Conservation (phyloP, 2,113 vertebrate genomes). For the Mus spicilegus region DNA sequence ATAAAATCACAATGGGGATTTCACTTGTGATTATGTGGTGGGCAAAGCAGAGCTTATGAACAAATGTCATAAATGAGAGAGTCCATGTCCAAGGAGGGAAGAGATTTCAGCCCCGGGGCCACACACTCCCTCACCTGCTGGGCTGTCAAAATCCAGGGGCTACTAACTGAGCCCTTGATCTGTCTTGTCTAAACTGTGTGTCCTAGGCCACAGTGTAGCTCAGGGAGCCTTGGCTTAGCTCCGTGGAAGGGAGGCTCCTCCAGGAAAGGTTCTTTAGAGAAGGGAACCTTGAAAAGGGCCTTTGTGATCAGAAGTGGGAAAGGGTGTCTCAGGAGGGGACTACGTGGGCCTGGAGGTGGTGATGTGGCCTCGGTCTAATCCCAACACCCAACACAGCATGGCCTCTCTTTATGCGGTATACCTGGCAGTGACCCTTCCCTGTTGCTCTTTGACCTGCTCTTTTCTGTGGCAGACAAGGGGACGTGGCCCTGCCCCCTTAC, state of each 20-base stretch:
- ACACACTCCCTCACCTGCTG: background rate
- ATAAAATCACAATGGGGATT: background rate
- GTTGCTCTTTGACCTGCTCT: background rate
- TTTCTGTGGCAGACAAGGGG: slow-evolving; percentile 87
- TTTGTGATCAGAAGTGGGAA: background rate
- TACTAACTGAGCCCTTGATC: background rate
- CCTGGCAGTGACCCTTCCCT: background rate
- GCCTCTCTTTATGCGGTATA: background rate
- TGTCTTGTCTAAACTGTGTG: background rate
- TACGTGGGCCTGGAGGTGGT: background rate
- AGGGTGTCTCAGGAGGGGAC: background rate
- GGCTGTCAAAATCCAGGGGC: background rate
- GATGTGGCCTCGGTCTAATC: background rate
- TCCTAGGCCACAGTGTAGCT: background rate
- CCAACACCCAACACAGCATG: rapidly evolving
- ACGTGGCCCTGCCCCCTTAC: slow-evolving; percentile 93
- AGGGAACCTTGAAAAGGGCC: background rate
- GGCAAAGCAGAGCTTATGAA: background rate
- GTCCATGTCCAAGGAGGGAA: background rate
- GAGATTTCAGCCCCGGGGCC: background rate
- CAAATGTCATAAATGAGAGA: background rate
- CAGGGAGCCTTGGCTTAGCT: background rate
- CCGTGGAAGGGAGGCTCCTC: background rate
- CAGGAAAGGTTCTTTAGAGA: background rate
- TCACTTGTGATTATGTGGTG: background rate